Conservation (phyloP, 2,113 vertebrate species). For the Orientallactaga bullata region DNA sequence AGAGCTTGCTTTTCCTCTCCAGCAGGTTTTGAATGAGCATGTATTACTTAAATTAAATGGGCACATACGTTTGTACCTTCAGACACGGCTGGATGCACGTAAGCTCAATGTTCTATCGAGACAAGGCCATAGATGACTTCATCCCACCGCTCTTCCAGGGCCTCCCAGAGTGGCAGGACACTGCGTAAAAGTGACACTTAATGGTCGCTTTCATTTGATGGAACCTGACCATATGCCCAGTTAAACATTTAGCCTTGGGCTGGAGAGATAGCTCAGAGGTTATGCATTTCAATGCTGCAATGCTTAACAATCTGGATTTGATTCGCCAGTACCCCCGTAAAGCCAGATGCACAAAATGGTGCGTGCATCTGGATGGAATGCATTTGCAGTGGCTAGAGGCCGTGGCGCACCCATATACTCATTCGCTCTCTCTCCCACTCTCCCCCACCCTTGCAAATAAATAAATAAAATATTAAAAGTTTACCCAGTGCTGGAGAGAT, state of each 20-base stretch:
- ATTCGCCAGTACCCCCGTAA: no score
- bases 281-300: no score
- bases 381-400: no score
- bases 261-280: no score
- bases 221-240: neutral
- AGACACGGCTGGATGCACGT: neutral
- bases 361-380: no score
- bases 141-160: neutral
- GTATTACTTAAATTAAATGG: neutral
- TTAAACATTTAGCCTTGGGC: neutral
- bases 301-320: no score
- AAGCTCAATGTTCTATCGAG: neutral
- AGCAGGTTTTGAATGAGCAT: neutral
- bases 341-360: no score
- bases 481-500: no score
- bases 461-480: no score
- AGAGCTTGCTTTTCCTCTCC: neutral
- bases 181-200: neutral
- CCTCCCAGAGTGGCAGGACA: neutral
- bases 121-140: fast-evolving
- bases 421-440: no score
- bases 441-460: no score
- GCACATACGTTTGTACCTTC: neutral
- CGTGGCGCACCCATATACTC: no score
- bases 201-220: neutral